phyloP scores from a whole-genome alignment of 1,140 invertebrate species.

The Drosophila micromelanica region DNA sequence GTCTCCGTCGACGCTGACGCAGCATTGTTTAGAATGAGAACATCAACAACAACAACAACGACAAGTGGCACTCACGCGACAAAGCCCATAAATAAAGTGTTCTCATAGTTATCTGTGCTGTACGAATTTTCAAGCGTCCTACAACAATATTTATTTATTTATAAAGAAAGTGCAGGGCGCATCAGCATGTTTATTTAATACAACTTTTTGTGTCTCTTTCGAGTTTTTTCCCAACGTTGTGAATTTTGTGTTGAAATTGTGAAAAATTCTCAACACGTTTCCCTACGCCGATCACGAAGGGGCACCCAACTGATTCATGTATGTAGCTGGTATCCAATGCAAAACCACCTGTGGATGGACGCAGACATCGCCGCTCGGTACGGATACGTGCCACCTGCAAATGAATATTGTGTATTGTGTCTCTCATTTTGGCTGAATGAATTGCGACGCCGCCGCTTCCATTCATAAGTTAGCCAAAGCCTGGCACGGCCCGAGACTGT shows the following conservation, averaged over 20 bases:
- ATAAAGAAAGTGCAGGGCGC: slow-evolving; percentile 58
- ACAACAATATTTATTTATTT: slow-evolving; percentile 26
- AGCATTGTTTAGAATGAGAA: slow-evolving; percentile 78
- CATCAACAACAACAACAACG: slow-evolving; percentile 40
- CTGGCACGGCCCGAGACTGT: slow-evolving; percentile 25
- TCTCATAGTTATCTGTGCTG: slow-evolving; percentile 60
- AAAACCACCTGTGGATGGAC: slow-evolving; percentile 42
- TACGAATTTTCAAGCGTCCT: slow-evolving; percentile 19
- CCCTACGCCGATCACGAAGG: slow-evolving; percentile 38
- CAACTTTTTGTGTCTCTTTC: neutral
- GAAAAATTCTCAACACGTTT: slow-evolving; percentile 68
- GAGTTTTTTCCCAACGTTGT: slow-evolving; percentile 60
- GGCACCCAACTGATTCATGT: slow-evolving; percentile 36
- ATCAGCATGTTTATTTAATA: slow-evolving; percentile 3
- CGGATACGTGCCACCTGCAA: slow-evolving; percentile 37
- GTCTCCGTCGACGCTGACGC: slow-evolving; percentile 46
- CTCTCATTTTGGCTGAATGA: slow-evolving; percentile 31
- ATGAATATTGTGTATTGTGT: slow-evolving; percentile 22
- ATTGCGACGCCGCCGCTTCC: slow-evolving; percentile 29
- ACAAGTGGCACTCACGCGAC: slow-evolving; percentile 74
- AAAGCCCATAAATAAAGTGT: slow-evolving; percentile 65
- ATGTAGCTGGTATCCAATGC: slow-evolving; percentile 7
- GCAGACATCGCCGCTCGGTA: slow-evolving; percentile 47
- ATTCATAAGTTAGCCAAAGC: slow-evolving; percentile 20
- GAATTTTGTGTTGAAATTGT: slow-evolving; percentile 38